Base-by-base conservation (phyloP, 2,797 vertebrate genomes). In the Acipenser transmontanus region DNA sequence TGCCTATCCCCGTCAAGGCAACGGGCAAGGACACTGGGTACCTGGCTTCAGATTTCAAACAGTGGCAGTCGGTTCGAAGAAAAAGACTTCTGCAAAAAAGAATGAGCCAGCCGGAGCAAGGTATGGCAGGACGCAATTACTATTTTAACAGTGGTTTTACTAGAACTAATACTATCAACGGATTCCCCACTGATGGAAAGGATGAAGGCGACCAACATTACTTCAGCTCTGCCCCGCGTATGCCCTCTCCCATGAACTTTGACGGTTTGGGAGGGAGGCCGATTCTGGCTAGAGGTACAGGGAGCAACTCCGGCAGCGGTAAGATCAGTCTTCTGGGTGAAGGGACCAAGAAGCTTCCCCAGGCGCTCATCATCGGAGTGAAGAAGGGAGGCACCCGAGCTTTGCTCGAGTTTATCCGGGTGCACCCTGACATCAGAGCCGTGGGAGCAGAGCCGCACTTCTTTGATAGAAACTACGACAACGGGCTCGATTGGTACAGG, bases 321-420 rank as follows among this genome's bases (percentile, higher is more conserved):
- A 84, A 82, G 70, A 68, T 88, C 34, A 80, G 84, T 9, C 77
- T 84, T 54, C 74, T 87, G 57, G 85, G 83, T 17, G 86, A 88
- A 17, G 82, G 84, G 8, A 84, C 69, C 70, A 86, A 89, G 80
- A 86, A 87, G 78, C 85, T 92, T 59, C 86, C 86, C 0, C 85
- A 89, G 71, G 88, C 89, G 11, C 84, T 92, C 69, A 89, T 89
- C 76, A 84, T 91, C 79, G 91, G 87, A 12, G 89, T 94, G 74
- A 93, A 94, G 81, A 98, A 97, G 79, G 95, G 96, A 71, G 95
- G 95, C 1, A 98, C 95, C 66, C 91, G 95, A 72, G 96, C 95
- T 69, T 85, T 98, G 85, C 92, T 98, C 52, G 95, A 98, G 90
- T 95, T 96, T 59, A 87, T 97, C 69, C 90, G 95, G 73, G 93